Evolutionary conservation across 2,113 vertebrate genomes (phyloP), one percentile per base, ranked within the genome.

Genomic region (Cavia porcellus): DNA sequence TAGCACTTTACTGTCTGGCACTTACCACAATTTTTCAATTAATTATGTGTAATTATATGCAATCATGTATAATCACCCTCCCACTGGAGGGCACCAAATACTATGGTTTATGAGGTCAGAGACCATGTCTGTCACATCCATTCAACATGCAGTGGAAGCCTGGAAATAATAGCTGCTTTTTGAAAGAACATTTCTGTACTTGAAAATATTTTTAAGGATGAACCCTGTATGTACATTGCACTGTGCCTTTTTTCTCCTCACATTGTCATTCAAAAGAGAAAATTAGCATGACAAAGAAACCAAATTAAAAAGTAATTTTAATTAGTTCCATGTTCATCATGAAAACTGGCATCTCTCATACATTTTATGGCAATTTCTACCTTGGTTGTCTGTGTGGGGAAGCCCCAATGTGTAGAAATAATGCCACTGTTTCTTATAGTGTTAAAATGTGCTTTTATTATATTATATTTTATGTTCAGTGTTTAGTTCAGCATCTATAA

Each of bases 1-100:
- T 77, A 64, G n/a, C 66, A 92, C 35, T 84, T 92, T 59, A 57
- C 14, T 87, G 22, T 61, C n/a, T 88, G 83, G 57, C 38, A 75
- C 35, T 74, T 90, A 50, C 24, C 35, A 74, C 52, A 77, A 64
- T n/a, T 90, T 86, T 96, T 13, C 74, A 94, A 20, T 96, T 90
- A 96, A 87, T 90, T 90, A 25, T 61, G n/a, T 50, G 11, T 77
- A 66, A 66, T 94, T 96, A 66, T 62, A 9, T 74, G 9, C 61
- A 92, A 80, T 86, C 62, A 85, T 70, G 70, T 79, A 20, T 62
- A 88, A 92, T 92, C 68, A 28, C 50, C 59, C 42, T 87, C 68
- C 57, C 42, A 74, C 70, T 90, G 61, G 62, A 96, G 80, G 87
- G 50, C 70, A 89, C 42, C 86, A 57, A n/a, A 89, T 77, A 42